Evolutionary conservation across 2,888 invertebrate species (phyloP).

Genomic region (Portevinia maculata): DNA sequence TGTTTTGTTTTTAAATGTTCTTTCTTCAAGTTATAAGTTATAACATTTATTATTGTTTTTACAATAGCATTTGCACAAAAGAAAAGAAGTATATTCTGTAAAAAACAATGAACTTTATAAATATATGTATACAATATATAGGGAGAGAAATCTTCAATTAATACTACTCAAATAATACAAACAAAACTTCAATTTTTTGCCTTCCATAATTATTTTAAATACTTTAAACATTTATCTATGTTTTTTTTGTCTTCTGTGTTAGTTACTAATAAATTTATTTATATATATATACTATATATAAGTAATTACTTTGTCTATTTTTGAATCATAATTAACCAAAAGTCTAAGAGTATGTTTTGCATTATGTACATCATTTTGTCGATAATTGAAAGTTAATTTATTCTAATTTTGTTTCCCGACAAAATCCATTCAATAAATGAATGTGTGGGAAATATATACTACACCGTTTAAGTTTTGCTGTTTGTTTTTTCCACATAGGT

Average conservation of each 20-base stretch:
- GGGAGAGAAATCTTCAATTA: constrained; percentile 63
- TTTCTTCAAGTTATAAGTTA: constrained; percentile 43
- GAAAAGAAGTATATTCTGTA: constrained; percentile 54
- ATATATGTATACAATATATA: constrained; percentile 55
- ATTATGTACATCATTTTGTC: constrained; percentile 53
- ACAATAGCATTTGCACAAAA: constrained; percentile 66
- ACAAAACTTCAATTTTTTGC: constrained; percentile 56
- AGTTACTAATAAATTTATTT: constrained; percentile 66
- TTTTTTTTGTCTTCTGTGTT: constrained; percentile 51
- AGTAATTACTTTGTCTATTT: constrained; percentile 55
- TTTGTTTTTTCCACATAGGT: constrained; percentile 25
- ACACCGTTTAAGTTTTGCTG: constrained; percentile 56
- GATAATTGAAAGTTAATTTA: constrained; percentile 45
- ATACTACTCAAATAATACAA: constrained; percentile 72
- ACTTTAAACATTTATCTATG: constrained; percentile 73
- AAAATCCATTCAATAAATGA: constrained; percentile 65
- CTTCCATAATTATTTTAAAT: constrained; percentile 60
- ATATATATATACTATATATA: constrained; percentile 44
- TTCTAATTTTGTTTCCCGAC: constrained; percentile 48
- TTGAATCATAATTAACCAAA: constrained; percentile 56
- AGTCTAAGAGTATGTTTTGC: constrained; percentile 58
- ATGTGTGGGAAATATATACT: constrained; percentile 67
- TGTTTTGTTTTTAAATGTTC: constrained; percentile 13
- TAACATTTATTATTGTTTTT: constrained; percentile 54
- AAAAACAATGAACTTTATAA: constrained; percentile 70